These are phyloP conservation scores for Solenodon paradoxus DNA, from an alignment of 2,113 vertebrate species.

Conservation along the genomic window DNA sequence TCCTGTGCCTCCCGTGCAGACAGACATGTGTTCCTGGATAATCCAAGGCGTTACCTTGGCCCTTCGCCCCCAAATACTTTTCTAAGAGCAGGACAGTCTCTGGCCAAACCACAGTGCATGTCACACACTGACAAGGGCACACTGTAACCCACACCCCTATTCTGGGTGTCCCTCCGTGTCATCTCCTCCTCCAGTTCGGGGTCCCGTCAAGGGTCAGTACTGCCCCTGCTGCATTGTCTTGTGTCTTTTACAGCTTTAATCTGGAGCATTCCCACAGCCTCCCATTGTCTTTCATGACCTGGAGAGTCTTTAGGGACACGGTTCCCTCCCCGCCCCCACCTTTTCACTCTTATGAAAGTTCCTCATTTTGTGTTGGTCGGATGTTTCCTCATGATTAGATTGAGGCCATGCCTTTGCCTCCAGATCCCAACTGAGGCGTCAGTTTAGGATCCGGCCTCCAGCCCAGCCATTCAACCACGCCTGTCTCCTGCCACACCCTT, in stretches of 20 bases:
- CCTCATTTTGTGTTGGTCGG: constrained; percentile 30
- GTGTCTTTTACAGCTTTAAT: not conserved
- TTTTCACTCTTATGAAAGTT: not conserved
- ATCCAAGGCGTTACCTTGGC: too few species aligned
- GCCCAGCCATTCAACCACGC: not conserved
- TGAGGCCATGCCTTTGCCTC: not conserved
- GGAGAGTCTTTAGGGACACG: not conserved
- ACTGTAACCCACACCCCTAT: too few species aligned
- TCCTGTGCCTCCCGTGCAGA: too few species aligned
- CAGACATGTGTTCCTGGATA: too few species aligned
- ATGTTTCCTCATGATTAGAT: not conserved
- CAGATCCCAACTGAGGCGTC: not conserved
- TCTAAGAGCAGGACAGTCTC: not conserved
- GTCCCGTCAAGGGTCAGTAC: not conserved
- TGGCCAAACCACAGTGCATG: accelerated
- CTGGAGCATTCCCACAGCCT: not conserved
- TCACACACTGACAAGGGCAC: too few species aligned
- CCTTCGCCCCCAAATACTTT: not conserved
- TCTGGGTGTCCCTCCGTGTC: too few species aligned
- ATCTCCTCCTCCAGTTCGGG: not conserved
- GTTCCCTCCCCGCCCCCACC: not conserved
- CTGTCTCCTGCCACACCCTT: not conserved
- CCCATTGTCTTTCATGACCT: not conserved
- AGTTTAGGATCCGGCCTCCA: not conserved
- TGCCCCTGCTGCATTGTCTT: accelerated